phyloP scores from a whole-genome alignment of 2,888 invertebrate genomes.

The Cyclophora albipunctata region DNA sequence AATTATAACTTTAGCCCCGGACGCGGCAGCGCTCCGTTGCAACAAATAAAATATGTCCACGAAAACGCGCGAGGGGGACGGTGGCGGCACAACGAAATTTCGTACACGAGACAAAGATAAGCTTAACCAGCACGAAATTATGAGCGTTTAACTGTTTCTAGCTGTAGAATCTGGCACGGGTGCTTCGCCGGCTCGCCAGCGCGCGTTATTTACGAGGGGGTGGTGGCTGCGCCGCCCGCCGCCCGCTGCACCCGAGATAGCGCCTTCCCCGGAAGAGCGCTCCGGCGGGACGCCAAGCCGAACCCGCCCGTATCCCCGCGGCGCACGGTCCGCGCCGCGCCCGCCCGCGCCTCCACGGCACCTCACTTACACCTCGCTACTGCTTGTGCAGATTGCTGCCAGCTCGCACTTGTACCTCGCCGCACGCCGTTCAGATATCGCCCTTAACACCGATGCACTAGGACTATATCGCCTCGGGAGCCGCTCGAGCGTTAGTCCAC shows the following conservation, averaged over 20 bases:
- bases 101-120: constrained; percentile 74
- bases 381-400: constrained; percentile 65
- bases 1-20: constrained; percentile 71
- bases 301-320: constrained; percentile 29
- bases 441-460: constrained; percentile 53
- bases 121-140: constrained; percentile 76
- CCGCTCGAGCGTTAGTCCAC: constrained; percentile 38
- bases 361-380: constrained; percentile 56
- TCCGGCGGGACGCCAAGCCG: constrained; percentile 29
- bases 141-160: constrained; percentile 76
- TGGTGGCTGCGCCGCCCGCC: constrained; percentile 41
- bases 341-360: constrained; percentile 38
- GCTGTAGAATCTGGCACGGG: constrained; percentile 75
- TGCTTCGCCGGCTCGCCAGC: constrained; percentile 75
- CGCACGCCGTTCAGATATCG: constrained; percentile 50
- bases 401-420: constrained; percentile 43
- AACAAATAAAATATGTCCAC: constrained; percentile 72
- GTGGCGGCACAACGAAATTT: constrained; percentile 54
- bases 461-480: constrained; percentile 37
- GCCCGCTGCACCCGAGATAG: constrained; percentile 67
- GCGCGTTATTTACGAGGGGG: constrained; percentile 74
- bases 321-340: constrained; percentile 25
- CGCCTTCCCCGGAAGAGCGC: constrained; percentile 70
- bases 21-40: constrained; percentile 60
- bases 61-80: constrained; percentile 64